Base-by-base conservation (phyloP, 30 jellyfish, hydroid and myxozoan genomes). In the Hydractinia echinata region DNA sequence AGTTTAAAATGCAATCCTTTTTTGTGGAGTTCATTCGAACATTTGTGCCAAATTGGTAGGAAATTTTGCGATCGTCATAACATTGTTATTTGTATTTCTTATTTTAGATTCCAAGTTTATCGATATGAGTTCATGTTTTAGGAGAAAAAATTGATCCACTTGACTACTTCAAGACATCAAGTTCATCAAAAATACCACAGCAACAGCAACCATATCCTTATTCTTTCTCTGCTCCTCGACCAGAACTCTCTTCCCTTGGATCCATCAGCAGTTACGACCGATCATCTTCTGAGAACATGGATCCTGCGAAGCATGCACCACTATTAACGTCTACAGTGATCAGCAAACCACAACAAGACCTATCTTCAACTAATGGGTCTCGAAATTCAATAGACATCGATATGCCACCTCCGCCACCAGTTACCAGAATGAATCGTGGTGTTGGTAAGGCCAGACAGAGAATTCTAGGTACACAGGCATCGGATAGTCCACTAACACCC, bases 401-500 rank as follows among this genome's bases (percentile, higher is more conserved):
- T n/a, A 84, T 84, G 90, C 92, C 95, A 1, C 94, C 96, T 7
- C 86, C 95, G 7, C 82, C 95, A n/a, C 58, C 89, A 4, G 85
- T 61, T 58, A 87, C 72, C 20, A 81, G 61, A 48, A 72, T 84
- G 20, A 87, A 72, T 10, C 96, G 89, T 19, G 76, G 54, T 15
- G 39, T 64, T 54, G 72, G 84, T 44, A 77, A 87, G 30, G 80
- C 80, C 20, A 83, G 94, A 13, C 94, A 88, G 15, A 82, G 99
- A 73, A 87, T 88, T 64, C 66, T 93, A 68, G 84, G 95, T 10
- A 88, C 96, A n/a, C 95, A 91, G 8, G 91, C 85, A 5, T 68
- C 97, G 3, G 83, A 91, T 71, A 93, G 99, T 66, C 99, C 99
- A 9, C 61, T 93, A 18, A 93, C 99, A 39, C 99, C 99, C 51